phyloP scores from a whole-genome alignment of 2,888 invertebrate genomes.

The Epirrhoe alternata region DNA sequence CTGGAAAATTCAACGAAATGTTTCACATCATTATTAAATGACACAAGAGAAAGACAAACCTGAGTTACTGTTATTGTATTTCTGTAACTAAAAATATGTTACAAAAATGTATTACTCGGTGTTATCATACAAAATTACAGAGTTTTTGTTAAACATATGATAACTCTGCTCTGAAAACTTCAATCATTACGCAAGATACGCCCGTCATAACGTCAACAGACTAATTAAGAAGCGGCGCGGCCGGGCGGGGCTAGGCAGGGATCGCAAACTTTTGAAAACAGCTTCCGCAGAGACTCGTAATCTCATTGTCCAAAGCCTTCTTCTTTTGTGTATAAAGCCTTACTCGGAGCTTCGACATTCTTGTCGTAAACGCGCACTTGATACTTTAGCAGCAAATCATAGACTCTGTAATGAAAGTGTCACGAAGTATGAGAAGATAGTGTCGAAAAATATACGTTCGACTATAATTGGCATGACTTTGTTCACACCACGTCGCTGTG shows the following conservation, averaged over 20 bases:
- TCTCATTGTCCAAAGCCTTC: slow-evolving; percentile 13
- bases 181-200: slow-evolving; percentile 1
- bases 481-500: neutral
- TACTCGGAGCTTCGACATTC: slow-evolving; percentile 12
- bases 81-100: neutral
- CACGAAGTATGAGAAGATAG: neutral
- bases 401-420: neutral
- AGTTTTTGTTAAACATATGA: neutral
- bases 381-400: neutral
- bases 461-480: neutral
- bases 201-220: slow-evolving; percentile 5
- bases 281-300: slow-evolving; percentile 20
- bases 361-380: slow-evolving; percentile 7
- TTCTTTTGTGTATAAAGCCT: slow-evolving; percentile 2
- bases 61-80: neutral
- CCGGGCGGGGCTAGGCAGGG: neutral
- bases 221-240: slow-evolving; percentile 19
- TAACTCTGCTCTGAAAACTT: slow-evolving; percentile 2
- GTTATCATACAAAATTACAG: neutral
- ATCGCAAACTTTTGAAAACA: slow-evolving; percentile 24
- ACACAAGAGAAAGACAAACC: neutral
- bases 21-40: neutral
- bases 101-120: neutral
- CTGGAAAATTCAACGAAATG: neutral
- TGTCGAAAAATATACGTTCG: too few species aligned